These are phyloP conservation scores for Acomys russatus DNA, from an alignment of 2,797 vertebrate genomes.

Conservation along the genomic window DNA sequence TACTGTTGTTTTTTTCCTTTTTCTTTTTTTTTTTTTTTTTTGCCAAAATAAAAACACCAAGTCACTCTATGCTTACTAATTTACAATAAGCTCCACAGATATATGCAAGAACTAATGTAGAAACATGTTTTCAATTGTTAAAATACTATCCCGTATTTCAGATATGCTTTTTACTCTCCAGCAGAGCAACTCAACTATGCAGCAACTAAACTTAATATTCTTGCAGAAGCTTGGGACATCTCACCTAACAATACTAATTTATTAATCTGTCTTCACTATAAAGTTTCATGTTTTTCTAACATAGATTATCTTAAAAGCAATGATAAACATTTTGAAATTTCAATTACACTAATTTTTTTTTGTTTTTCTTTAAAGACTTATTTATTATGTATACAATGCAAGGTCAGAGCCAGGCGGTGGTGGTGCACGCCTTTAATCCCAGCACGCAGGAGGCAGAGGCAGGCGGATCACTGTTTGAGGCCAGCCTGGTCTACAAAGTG, in stretches of 20 bases:
- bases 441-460: too few species aligned
- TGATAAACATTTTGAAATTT: slow-evolving; percentile 14
- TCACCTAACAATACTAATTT: slow-evolving; percentile 84
- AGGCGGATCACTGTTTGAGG: too few species aligned
- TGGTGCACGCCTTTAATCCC: too few species aligned
- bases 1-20: too few species aligned
- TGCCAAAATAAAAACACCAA: slow-evolving; percentile 37
- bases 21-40: too few species aligned
- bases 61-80: slow-evolving; percentile 28
- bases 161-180: slow-evolving; percentile 32
- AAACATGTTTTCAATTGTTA: slow-evolving; percentile 63
- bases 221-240: slow-evolving; percentile 67
- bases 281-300: slow-evolving; percentile 79
- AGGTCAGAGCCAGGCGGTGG: too few species aligned
- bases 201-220: slow-evolving; percentile 78
- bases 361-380: too few species aligned
- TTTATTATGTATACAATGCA: too few species aligned
- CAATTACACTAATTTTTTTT: not conserved
- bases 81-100: slow-evolving; percentile 28
- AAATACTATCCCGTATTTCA: slow-evolving; percentile 36
- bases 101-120: not conserved
- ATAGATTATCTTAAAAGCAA: slow-evolving; percentile 69
- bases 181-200: slow-evolving; percentile 25
- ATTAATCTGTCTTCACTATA: slow-evolving; percentile 80
- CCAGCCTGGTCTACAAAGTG: too few species aligned